A percentile compares a stretch with the other conserved stretches of the same genome.
phyloP scores from a whole-genome alignment of 2,888 invertebrate genomes.

The Ormyrus pomaceus region DNA sequence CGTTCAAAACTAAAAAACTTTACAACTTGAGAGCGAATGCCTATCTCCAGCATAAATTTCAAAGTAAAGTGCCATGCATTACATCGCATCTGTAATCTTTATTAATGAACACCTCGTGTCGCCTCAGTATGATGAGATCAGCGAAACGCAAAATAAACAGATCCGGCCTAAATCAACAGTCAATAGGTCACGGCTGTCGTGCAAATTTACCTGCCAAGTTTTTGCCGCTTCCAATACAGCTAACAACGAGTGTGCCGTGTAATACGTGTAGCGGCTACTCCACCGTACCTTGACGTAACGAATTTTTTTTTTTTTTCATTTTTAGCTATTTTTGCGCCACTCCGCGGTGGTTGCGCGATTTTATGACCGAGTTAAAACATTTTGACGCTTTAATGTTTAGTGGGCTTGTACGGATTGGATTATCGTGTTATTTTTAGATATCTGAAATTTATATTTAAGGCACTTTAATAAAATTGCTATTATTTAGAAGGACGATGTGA shows the following conservation, averaged over 20 bases:
- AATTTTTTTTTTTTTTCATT: conserved; percentile 2
- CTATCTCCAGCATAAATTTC: too few species aligned
- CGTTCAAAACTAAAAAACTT: too few species aligned
- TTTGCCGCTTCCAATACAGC: conserved; percentile 24
- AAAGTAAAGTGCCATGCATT: not conserved
- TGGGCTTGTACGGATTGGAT: too few species aligned
- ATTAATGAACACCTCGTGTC: conserved; percentile 41
- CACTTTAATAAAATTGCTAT: too few species aligned
- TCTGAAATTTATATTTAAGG: too few species aligned
- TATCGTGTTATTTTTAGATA: too few species aligned
- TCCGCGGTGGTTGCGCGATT: not conserved
- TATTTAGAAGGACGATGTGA: too few species aligned
- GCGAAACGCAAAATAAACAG: conserved; percentile 43
- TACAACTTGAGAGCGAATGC: too few species aligned
- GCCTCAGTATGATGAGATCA: conserved; percentile 52
- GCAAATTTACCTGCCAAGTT: conserved; percentile 50
- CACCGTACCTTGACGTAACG: conserved; percentile 24
- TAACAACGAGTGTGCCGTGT: conserved; percentile 1
- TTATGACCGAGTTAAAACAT: not conserved
- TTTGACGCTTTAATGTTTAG: too few species aligned
- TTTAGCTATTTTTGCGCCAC: not conserved
- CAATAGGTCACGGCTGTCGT: conserved; percentile 41
- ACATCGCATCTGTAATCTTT: conserved; percentile 28
- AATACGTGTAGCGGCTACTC: not conserved
- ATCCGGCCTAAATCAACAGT: conserved; percentile 56